Evolutionary conservation across 2,797 vertebrate species (phyloP).

Genomic region (Onychomys leucogaster): DNA sequence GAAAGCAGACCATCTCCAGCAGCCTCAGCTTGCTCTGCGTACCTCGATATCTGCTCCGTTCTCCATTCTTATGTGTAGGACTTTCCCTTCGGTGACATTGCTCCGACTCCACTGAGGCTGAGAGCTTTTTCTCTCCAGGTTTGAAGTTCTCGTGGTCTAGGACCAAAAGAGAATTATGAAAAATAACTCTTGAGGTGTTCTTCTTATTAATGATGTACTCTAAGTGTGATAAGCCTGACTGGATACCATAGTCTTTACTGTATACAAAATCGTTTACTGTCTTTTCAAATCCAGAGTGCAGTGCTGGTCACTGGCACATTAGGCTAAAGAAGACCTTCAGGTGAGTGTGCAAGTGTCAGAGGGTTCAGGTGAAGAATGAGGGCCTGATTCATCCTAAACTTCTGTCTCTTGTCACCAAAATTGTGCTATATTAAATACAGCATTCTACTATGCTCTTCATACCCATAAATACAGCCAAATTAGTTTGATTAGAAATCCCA

Average conservation of each 20-base stretch:
- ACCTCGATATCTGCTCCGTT: constrained; percentile 91
- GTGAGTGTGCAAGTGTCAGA: constrained; percentile 1
- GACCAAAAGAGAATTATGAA: constrained; percentile 71
- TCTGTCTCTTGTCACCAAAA: background rate
- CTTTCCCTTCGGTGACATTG: constrained; percentile 87
- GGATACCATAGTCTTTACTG: constrained; percentile 34
- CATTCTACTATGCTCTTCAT: background rate
- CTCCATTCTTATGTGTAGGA: constrained; percentile 90
- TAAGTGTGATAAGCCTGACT: constrained; percentile 51
- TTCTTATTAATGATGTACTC: constrained; percentile 23
- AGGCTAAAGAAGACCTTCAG: background rate
- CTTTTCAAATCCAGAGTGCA: constrained; percentile 38
- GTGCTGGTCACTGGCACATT: background rate
- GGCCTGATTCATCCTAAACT: constrained; percentile 48
- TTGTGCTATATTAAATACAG: background rate
- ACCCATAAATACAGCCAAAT: background rate
- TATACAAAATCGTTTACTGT: background rate
- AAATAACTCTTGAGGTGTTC: constrained; percentile 65
- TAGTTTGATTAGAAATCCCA: background rate
- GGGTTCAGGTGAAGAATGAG: background rate
- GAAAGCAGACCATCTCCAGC: background rate
- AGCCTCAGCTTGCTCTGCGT: constrained; percentile 43
- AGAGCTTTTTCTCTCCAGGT: constrained; percentile 86
- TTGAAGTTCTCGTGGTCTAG: constrained; percentile 86
- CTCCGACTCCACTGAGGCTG: constrained; percentile 82